Conservation (phyloP, 23 tunicate genomes). For the Oikopleura dioica region DNA sequence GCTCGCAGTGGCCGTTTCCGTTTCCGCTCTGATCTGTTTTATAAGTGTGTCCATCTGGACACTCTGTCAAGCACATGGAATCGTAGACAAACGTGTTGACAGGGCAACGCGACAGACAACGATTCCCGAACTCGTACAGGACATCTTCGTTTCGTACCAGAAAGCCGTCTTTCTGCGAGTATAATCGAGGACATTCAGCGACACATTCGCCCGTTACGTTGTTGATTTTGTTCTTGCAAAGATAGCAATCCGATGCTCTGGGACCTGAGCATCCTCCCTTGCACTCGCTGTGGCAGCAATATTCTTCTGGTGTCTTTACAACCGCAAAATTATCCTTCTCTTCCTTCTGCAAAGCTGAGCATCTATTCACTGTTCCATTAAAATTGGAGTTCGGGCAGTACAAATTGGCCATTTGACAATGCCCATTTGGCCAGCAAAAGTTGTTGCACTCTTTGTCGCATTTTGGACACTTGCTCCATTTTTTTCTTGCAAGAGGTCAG, state of each 20-base stretch:
- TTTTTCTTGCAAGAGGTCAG: no score
- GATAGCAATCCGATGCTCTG: not conserved
- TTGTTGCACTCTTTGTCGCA: no score
- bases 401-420: no score
- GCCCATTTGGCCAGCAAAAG: no score
- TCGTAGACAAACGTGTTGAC: not conserved
- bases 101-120: not conserved
- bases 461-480: no score
- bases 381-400: no score
- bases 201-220: not conserved
- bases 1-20: not conserved
- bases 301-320: no score
- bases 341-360: no score
- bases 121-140: not conserved
- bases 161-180: not conserved
- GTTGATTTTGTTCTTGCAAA: not conserved
- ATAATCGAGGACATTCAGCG: not conserved
- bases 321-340: no score
- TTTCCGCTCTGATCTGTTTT: not conserved
- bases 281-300: no score
- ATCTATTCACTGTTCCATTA: no score
- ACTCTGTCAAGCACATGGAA: not conserved
- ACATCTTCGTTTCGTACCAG: not conserved
- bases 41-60: not conserved
- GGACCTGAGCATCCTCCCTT: no score